Base-by-base conservation (phyloP, 2,888 invertebrate species). In the Amiota communis region DNA sequence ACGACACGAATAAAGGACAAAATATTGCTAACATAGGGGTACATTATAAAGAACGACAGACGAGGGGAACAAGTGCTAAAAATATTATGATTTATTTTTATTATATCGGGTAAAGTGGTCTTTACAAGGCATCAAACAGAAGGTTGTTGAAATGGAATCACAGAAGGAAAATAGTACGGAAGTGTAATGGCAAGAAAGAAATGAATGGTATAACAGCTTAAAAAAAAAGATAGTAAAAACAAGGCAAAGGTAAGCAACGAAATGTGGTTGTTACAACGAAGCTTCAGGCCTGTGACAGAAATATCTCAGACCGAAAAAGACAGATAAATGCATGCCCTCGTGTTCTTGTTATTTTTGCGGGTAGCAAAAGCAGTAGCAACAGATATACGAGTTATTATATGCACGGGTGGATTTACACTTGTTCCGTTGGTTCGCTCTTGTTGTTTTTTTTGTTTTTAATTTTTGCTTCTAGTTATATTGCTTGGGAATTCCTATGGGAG, bases 61-160 rank as follows among this genome's bases (percentile, higher is more conserved):
- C 78, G 76, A 74, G 78, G 80, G 81, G 75, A 76, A 78, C 77
- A 83, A 75, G 36, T 36, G 36, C 36, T 4, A 4, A 36, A 83
- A 83, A 83, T 88, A 88, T 89, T 89, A 88, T 88, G 89, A 88
- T 89, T 88, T 88, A 88, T 88, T 89, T 88, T 88, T 87, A 85
- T 87, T 88, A 87, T 80, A 87, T 84, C 86, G 84, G 87, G 86
- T 88, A 88, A 88, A 88, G 88, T 86, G 85, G 87, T 88, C 82
- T 86, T 88, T 87, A 87, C 84, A 86, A 85, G 65, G 86, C 85
- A 83, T 84, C 85, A 83, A 85, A 80, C 85, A 79, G 63, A 65
- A 59, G 51, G 47, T 23, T 9, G 51, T 6, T 3, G 36, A 46
- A 17, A 12, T 12, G 13, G 9, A 48, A 6, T 15, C 11, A 53